Evolutionary conservation across 2,888 invertebrate genomes (phyloP).

Genomic region (Eulithis testata): DNA sequence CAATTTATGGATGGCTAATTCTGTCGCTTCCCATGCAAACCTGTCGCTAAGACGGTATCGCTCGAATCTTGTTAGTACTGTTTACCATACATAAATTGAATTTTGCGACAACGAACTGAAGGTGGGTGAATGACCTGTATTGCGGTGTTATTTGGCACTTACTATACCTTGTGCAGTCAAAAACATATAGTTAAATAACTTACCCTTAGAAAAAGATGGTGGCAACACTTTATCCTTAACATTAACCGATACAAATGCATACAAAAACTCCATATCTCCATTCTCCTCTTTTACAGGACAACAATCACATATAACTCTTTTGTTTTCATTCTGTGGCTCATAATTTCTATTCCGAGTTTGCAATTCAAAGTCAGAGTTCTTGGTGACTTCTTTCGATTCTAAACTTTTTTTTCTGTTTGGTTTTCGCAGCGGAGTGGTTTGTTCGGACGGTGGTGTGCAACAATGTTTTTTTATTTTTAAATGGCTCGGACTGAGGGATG

Average conservation of each 20-base stretch:
- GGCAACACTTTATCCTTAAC: constrained; percentile 73
- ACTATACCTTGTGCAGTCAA: no score
- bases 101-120: no score
- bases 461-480: constrained; percentile 56
- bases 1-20: no score
- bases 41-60: no score
- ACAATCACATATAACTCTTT: constrained; percentile 54
- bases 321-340: constrained; percentile 5
- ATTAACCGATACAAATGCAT: constrained; percentile 73
- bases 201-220: constrained; percentile 71
- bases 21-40: no score
- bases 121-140: no score
- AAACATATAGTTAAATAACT: constrained; percentile 7
- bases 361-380: constrained; percentile 25
- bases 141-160: no score
- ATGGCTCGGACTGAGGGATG: constrained; percentile 52
- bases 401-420: constrained; percentile 31
- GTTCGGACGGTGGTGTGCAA: constrained; percentile 48
- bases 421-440: constrained; percentile 32
- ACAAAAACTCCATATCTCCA: constrained; percentile 65
- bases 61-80: no score
- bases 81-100: no score
- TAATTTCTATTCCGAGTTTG: constrained; percentile 19
- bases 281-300: constrained; percentile 46
- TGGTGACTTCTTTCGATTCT: constrained; percentile 5